Conservation (phyloP, 1,140 invertebrate genomes). For the Cyrtorhinus lividipennis region DNA sequence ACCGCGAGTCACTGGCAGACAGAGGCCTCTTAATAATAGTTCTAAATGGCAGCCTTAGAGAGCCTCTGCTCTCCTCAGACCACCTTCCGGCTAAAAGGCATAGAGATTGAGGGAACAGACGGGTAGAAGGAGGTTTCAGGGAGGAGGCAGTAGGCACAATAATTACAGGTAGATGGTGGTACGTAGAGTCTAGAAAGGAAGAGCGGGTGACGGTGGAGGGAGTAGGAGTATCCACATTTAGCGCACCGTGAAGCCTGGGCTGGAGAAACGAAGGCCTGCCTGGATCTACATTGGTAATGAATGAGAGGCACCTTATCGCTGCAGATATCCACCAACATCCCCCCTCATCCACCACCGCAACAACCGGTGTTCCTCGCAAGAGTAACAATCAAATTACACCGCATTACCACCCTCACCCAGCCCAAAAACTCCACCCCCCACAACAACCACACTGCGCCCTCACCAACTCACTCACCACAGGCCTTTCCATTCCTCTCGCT, state of each 20-base stretch:
- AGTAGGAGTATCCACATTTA: background rate
- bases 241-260: background rate
- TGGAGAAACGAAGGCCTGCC: too few species aligned
- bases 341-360: background rate
- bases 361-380: background rate
- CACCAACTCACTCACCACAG: too few species aligned
- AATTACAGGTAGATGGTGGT: background rate
- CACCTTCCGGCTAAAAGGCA: too few species aligned
- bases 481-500: background rate
- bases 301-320: background rate
- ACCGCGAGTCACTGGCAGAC: background rate
- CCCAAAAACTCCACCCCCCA: too few species aligned
- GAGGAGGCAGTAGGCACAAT: background rate
- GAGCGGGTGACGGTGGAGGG: background rate
- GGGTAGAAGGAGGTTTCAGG: background rate
- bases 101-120: too few species aligned
- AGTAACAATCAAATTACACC: background rate
- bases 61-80: background rate
- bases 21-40: background rate
- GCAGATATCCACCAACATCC: background rate
- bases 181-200: too few species aligned
- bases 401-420: background rate
- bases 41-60: background rate
- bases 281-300: background rate
- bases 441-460: too few species aligned